phyloP scores from a whole-genome alignment of 1,140 invertebrate genomes.

The Pantala flavescens region DNA sequence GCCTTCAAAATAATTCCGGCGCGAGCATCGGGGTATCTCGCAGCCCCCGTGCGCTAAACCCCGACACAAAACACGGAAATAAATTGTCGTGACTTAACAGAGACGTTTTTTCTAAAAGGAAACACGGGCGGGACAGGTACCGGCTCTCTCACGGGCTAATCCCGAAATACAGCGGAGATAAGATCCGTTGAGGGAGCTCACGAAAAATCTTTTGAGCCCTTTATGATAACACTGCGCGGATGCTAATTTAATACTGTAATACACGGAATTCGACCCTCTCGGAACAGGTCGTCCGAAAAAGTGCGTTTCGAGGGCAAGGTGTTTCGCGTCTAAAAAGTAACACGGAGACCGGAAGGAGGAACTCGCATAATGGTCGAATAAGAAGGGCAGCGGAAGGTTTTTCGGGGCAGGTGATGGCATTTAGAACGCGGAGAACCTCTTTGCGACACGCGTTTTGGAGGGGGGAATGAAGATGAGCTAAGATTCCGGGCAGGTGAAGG shows the following conservation, averaged over 20 bases:
- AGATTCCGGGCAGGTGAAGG: slow-evolving; percentile 7
- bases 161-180: too few relatives aligned
- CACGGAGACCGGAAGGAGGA: neutral
- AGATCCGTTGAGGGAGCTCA: too few relatives aligned
- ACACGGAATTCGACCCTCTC: neutral
- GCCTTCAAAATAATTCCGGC: too few relatives aligned
- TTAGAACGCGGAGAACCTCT: neutral
- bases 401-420: neutral
- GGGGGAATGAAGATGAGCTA: neutral
- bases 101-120: too few relatives aligned
- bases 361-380: neutral
- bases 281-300: neutral
- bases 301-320: neutral
- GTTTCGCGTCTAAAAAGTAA: neutral
- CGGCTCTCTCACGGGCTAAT: too few relatives aligned
- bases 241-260: slow-evolving; percentile 4
- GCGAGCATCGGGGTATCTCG: too few relatives aligned
- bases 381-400: neutral
- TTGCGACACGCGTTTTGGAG: neutral
- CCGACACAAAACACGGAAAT: too few relatives aligned
- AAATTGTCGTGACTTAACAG: too few relatives aligned
- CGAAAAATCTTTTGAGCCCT: neutral
- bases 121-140: too few relatives aligned
- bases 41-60: too few relatives aligned
- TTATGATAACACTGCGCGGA: neutral